Conservation (phyloP, 2,888 invertebrate genomes). For the Metopia argyrocephala region DNA sequence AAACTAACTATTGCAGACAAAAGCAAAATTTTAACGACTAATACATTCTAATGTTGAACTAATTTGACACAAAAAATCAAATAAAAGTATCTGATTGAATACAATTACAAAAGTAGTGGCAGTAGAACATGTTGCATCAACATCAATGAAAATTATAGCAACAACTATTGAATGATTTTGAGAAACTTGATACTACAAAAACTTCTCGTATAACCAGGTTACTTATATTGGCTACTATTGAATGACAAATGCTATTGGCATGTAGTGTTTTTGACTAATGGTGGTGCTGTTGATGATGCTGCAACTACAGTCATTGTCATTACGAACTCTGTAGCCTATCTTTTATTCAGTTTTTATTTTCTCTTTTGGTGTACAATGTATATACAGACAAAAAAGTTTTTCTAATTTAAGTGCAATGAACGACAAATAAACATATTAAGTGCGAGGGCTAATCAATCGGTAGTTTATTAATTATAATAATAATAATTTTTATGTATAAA, state of each 20-base stretch:
- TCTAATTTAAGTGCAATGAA: slow-evolving; percentile 61
- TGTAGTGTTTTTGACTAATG: too few species aligned
- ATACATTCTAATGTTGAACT: slow-evolving; percentile 52
- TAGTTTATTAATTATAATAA: too few species aligned
- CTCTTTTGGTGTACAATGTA: background rate
- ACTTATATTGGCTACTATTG: slow-evolving; percentile 1
- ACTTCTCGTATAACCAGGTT: slow-evolving; percentile 7
- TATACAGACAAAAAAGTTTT: slow-evolving; percentile 41
- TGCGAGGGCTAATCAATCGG: too few species aligned
- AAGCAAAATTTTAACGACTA: slow-evolving; percentile 40
- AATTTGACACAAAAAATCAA: slow-evolving; percentile 61
- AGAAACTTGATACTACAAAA: background rate
- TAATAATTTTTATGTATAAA: too few species aligned
- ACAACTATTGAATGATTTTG: background rate
- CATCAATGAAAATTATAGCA: background rate
- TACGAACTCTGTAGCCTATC: background rate
- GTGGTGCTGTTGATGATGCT: slow-evolving; percentile 7
- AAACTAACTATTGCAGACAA: slow-evolving; percentile 10
- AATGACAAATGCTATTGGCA: slow-evolving; percentile 32
- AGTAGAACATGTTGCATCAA: background rate
- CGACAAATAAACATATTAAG: slow-evolving; percentile 22
- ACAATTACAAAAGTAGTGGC: slow-evolving; percentile 28
- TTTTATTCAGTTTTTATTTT: background rate
- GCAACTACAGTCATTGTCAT: background rate
- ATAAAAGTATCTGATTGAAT: slow-evolving; percentile 57